Base-by-base conservation (phyloP, 2,113 vertebrate species). In the Euleptes europaea region DNA sequence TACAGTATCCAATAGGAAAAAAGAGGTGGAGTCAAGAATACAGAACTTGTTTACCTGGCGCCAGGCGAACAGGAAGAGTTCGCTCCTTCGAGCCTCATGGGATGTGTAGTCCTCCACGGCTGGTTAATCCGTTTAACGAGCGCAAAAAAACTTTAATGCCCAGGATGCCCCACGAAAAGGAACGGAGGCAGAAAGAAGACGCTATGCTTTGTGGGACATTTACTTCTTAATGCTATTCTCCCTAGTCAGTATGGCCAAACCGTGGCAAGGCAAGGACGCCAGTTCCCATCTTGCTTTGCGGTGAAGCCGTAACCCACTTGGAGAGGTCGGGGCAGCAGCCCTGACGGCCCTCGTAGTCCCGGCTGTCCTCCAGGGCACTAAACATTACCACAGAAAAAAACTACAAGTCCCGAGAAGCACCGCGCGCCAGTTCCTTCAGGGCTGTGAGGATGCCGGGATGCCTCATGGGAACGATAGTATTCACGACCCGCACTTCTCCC, bases 1-100 rank as follows among this genome's bases (percentile, higher is more conserved):
- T 84, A 98, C 97, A 98, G 97, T 98, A 97, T 83, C 97, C 97
- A 98, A 97, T 97, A 96, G 96, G 88, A 94, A 71, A 76, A 88
- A 83, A 80, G 95, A 94, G 95, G 92, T 94, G 89, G 86, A 78
- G 83, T 9, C 77, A 19, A 93, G 79, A 78, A 84, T 92, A 33
- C 19, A 57, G 95, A 28, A 92, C 96, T 96, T 97, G 97, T 97
- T 98, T 97, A 97, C 96, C 94, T 95, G 94, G 94, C 92, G 93
- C 93, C 92, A 92, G 93, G 93, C 84, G 82, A 60, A 35, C 54
- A 67, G 81, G 86, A 87, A 87, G 67, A 77, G 57, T 17, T 49
- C 11, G 54, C 33, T 65, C 8, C 80, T 15, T 44, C 40, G 60
- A 35, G 82, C 91, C 86, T 92, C 74, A 89, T 90, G 94, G 94